A percentile compares a stretch with the other conserved stretches of the same genome.
Conservation (phyloP, 2,888 invertebrate genomes). For the Harpalus rubripes region DNA sequence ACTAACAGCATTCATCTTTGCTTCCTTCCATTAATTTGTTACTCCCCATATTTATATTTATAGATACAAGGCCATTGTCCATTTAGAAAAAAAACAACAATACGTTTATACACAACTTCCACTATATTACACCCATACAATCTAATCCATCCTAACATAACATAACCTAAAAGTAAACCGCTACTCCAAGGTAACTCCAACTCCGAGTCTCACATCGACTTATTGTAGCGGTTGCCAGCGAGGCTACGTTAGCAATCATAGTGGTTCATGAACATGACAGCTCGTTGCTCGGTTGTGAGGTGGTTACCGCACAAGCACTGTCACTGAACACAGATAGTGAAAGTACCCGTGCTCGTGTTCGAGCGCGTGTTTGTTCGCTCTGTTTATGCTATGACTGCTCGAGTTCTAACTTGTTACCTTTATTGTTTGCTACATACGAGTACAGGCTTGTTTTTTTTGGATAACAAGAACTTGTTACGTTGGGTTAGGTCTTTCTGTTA, state of each 20-base stretch:
- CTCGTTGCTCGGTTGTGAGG: not conserved
- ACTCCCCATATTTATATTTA: too few species aligned
- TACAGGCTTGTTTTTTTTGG: not conserved
- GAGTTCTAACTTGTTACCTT: not conserved
- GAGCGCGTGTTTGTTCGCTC: not conserved
- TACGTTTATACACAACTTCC: not conserved
- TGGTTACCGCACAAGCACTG: not conserved
- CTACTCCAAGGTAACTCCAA: not conserved
- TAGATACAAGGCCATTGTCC: too few species aligned
- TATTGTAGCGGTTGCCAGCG: not conserved
- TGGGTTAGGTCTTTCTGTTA: too few species aligned
- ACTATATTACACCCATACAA: not conserved
- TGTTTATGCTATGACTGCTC: slow-evolving; percentile 17
- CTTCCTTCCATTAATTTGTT: too few species aligned
- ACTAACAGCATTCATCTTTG: too few species aligned
- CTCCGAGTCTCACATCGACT: not conserved
- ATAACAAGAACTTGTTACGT: not conserved
- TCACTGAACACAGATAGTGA: not conserved
- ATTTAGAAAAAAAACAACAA: too few species aligned
- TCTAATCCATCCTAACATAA: not conserved
- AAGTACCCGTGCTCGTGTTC: slow-evolving; percentile 11
- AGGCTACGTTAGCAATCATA: not conserved
- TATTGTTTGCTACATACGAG: not conserved
- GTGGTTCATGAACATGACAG: slow-evolving; percentile 18
- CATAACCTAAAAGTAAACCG: not conserved